A percentile compares a stretch with the other conserved stretches of the same genome.
Evolutionary conservation across 2,888 invertebrate species (phyloP).

Genomic region (Ligdia adustata): DNA sequence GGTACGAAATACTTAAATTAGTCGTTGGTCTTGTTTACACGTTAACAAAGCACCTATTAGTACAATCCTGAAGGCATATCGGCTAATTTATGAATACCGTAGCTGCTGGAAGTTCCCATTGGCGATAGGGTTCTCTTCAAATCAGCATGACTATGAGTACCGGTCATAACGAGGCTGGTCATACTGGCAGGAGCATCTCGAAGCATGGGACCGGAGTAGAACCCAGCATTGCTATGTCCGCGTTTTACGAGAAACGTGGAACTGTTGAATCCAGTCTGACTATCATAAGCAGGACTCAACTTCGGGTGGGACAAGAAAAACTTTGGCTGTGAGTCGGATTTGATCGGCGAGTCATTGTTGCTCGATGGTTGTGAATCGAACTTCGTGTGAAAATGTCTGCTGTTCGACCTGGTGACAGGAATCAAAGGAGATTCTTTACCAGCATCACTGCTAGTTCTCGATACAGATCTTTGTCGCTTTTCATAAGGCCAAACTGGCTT

Average conservation of each 20-base stretch:
- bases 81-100: conserved; percentile 86
- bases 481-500: conserved; percentile 72
- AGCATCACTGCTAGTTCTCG: conserved; percentile 69
- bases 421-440: conserved; percentile 68
- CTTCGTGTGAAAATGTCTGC: conserved; percentile 43
- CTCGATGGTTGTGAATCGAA: conserved; percentile 56
- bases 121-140: conserved; percentile 73
- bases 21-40: conserved; percentile 75
- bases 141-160: conserved; percentile 74
- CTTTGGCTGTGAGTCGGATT: conserved; percentile 64
- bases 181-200: conserved; percentile 77
- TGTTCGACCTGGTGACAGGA: conserved; percentile 63
- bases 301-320: conserved; percentile 66
- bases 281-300: conserved; percentile 64
- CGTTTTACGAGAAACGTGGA: conserved; percentile 85
- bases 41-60: conserved; percentile 58
- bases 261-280: conserved; percentile 63
- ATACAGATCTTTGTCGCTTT: conserved; percentile 68
- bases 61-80: conserved; percentile 90
- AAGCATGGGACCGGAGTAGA: conserved; percentile 85
- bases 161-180: conserved; percentile 73
- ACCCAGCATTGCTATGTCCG: conserved; percentile 85
- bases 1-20: conserved; percentile 75
- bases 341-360: conserved; percentile 56
- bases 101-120: conserved; percentile 60